These are phyloP conservation scores for Pentalonia nigronervosa DNA, from an alignment of 1,140 invertebrate genomes.

Conservation along the genomic window DNA sequence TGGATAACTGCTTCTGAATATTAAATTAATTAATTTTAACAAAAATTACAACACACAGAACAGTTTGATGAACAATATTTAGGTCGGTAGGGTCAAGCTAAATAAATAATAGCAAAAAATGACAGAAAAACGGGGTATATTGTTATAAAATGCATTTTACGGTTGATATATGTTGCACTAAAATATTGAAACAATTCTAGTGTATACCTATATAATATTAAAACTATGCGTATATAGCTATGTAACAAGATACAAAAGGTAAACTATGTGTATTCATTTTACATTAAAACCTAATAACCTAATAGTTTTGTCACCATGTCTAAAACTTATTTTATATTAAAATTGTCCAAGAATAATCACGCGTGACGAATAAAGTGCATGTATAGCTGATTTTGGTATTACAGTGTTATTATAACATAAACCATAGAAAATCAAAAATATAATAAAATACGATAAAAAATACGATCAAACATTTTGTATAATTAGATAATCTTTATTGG, in stretches of 20 bases:
- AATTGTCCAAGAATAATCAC: neutral
- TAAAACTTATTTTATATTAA: neutral
- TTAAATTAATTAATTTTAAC: neutral
- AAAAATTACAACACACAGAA: neutral
- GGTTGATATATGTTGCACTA: neutral
- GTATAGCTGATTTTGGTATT: too few relatives aligned
- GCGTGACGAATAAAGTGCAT: too few relatives aligned
- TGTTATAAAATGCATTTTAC: neutral
- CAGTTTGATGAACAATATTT: constrained; percentile 32
- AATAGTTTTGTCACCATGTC: neutral
- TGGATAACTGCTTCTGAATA: constrained; percentile 4
- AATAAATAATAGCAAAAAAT: constrained; percentile 26
- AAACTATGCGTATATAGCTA: neutral
- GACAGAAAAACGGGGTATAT: neutral
- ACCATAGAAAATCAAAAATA: too few relatives aligned
- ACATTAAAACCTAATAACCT: neutral
- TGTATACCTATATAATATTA: neutral
- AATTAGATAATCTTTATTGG: too few relatives aligned
- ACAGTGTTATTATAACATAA: too few relatives aligned
- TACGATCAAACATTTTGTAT: too few relatives aligned
- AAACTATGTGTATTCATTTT: neutral
- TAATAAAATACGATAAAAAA: too few relatives aligned
- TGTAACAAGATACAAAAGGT: neutral
- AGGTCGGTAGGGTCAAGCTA: neutral
- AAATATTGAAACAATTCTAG: neutral